phyloP scores from a whole-genome alignment of 2,888 invertebrate species.

The Synergus laeviventris region DNA sequence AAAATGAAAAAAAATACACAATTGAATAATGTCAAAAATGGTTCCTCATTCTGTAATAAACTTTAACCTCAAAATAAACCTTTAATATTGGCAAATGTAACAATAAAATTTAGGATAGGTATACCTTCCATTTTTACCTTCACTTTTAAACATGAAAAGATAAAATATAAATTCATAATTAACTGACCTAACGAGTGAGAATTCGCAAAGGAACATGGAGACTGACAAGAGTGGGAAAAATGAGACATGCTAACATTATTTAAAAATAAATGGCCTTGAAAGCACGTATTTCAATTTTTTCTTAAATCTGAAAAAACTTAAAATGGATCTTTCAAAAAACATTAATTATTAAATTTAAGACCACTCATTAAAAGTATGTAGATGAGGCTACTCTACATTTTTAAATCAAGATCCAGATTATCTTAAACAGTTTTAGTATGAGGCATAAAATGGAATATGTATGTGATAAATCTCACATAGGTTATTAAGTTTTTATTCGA shows the following conservation, averaged over 20 bases:
- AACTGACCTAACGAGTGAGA: slow-evolving; percentile 4
- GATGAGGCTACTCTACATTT: background rate
- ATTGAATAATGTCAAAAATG: slow-evolving; percentile 42
- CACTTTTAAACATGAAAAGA: background rate
- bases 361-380: background rate
- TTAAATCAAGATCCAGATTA: slow-evolving; percentile 5
- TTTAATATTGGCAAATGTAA: slow-evolving; percentile 28
- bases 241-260: background rate
- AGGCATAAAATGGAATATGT: slow-evolving; percentile 27
- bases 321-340: background rate
- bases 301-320: background rate
- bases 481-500: slow-evolving; percentile 32
- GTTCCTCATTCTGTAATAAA: background rate
- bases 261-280: background rate
- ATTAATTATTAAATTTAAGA: background rate
- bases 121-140: background rate
- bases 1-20: slow-evolving; percentile 44
- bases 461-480: slow-evolving; percentile 4
- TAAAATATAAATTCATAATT: slow-evolving; percentile 30
- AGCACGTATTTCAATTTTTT: background rate
- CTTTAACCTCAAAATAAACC: background rate
- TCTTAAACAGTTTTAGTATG: slow-evolving; percentile 9
- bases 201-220: background rate
- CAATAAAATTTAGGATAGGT: background rate
- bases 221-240: background rate